Evolutionary conservation across 2,888 invertebrate species (phyloP), one percentile per base, ranked within the genome.

Genomic region (Darwinula stevensoni): DNA sequence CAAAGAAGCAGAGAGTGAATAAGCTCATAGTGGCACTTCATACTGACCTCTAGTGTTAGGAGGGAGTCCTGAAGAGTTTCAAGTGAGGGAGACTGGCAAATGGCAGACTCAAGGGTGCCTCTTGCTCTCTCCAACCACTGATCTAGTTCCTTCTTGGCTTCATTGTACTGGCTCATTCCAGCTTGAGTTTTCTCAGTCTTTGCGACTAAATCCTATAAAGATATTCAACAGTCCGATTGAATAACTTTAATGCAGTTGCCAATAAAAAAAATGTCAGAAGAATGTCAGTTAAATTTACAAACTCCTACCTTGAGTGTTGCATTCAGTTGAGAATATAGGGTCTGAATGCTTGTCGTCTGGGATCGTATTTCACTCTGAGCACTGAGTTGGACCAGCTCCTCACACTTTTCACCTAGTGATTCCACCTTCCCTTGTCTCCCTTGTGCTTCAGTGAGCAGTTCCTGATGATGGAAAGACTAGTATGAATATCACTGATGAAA

Each of bases 161-260:
- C 75, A 4, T 76, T 59, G 49, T 84, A 82, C 46, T 84, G 80
- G 0, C 75, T 76, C 45, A 82, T 80, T 48, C 84, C 82, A 0
- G 75, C 72, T 0, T 86, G 55, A 49, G 75, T 78, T 55, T 80
- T 78, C 47, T 86, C 80, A 9, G 82, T 69, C 46, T 71, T 72
- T 2, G 74, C 69, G 14, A 80, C 70, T 27, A 78, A 55, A 35
- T 64, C 47, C 43, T 48, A 27, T 16, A 16, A 34, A 14, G 9
- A 9, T 30, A 14, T 22, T 22, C n/a, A 34, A 34, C 35, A n/a
- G n/a, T n/a, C n/a, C n/a, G n/a, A n/a, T n/a, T n/a, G n/a, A n/a
- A n/a, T n/a, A n/a, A n/a, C n/a, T n/a, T n/a, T n/a, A n/a, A n/a
- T n/a, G n/a, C n/a, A n/a, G n/a, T n/a, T n/a, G n/a, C n/a, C n/a